Evolutionary conservation across 2,113 vertebrate genomes (phyloP).

Genomic region (Phylloscopus trochilus): DNA sequence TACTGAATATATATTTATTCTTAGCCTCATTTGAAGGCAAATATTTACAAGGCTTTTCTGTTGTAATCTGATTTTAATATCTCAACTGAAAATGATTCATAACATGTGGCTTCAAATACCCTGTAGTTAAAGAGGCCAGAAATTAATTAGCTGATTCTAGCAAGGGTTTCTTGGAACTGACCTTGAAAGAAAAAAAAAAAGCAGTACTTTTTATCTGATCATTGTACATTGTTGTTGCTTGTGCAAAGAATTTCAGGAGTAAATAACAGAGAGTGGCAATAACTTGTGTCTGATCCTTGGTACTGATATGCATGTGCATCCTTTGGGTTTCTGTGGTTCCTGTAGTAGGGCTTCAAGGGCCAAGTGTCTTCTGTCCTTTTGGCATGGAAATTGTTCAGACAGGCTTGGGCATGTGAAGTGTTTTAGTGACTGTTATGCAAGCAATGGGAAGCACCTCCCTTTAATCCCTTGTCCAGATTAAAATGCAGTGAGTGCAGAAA

Average conservation of each 20-base stretch:
- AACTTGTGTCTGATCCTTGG: constrained; percentile 20
- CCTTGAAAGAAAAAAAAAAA: constrained; percentile 59
- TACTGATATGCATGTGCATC: neutral
- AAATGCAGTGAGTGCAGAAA: constrained; percentile 14
- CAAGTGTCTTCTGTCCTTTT: neutral
- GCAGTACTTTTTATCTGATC: constrained; percentile 64
- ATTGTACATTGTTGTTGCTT: constrained; percentile 64
- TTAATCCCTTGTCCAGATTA: constrained; percentile 50
- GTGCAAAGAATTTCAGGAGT: constrained; percentile 53
- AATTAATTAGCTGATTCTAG: constrained; percentile 79
- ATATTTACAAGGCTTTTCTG: constrained; percentile 82
- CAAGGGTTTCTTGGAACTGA: constrained; percentile 75
- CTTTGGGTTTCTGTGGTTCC: neutral
- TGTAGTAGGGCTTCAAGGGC: neutral
- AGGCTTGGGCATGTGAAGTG: neutral
- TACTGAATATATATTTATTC: constrained; percentile 84
- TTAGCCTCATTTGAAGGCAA: constrained; percentile 82
- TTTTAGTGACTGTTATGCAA: neutral
- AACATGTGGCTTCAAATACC: constrained; percentile 72
- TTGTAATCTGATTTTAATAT: constrained; percentile 84
- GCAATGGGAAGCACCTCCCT: constrained; percentile 18
- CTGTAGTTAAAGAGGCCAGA: constrained; percentile 74
- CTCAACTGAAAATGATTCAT: constrained; percentile 80
- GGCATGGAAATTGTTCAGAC: neutral
- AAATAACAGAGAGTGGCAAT: constrained; percentile 45